A percentile compares a stretch with the other conserved stretches of the same genome.
These are phyloP conservation scores for Micrasema longulum DNA, from an alignment of 1,140 invertebrate genomes.

Conservation along the genomic window DNA sequence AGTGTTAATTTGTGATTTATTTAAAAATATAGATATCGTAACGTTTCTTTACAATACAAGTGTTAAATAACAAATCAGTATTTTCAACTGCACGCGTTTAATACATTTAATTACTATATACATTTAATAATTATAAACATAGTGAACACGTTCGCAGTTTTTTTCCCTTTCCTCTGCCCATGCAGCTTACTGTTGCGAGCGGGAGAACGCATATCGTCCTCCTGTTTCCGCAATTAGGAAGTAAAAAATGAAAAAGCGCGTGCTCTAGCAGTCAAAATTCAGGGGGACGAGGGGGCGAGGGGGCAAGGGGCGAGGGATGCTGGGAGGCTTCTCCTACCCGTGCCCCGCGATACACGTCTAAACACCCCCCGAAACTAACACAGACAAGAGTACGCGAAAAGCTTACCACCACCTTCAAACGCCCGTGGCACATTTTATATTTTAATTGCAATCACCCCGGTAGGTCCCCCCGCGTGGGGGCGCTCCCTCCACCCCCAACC, in stretches of 20 bases:
- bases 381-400: slow-evolving; percentile 22
- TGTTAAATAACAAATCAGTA: too few species aligned
- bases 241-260: slow-evolving; percentile 55
- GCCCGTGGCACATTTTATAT: slow-evolving; percentile 54
- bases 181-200: slow-evolving; percentile 41
- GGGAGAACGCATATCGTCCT: slow-evolving; percentile 37
- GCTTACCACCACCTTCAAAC: slow-evolving; percentile 33
- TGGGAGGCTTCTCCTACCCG: slow-evolving; percentile 2
- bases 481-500: slow-evolving; percentile 18
- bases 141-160: too few species aligned
- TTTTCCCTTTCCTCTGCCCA: slow-evolving; percentile 3
- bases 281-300: slow-evolving; percentile 14
- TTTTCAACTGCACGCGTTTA: too few species aligned
- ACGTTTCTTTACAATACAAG: too few species aligned
- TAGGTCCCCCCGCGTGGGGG: slow-evolving; percentile 9
- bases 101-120: too few species aligned
- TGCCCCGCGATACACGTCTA: slow-evolving; percentile 44
- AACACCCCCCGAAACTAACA: slow-evolving; percentile 31
- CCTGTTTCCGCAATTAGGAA: slow-evolving; percentile 50
- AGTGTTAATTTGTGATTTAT: too few species aligned
- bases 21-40: too few species aligned
- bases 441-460: slow-evolving; percentile 54
- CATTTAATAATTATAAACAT: too few species aligned
- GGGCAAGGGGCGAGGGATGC: slow-evolving; percentile 8
- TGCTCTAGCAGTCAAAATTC: slow-evolving; percentile 54